Evolutionary conservation across 2,113 vertebrate genomes (phyloP).

Genomic region (Myrmecobius fasciatus): DNA sequence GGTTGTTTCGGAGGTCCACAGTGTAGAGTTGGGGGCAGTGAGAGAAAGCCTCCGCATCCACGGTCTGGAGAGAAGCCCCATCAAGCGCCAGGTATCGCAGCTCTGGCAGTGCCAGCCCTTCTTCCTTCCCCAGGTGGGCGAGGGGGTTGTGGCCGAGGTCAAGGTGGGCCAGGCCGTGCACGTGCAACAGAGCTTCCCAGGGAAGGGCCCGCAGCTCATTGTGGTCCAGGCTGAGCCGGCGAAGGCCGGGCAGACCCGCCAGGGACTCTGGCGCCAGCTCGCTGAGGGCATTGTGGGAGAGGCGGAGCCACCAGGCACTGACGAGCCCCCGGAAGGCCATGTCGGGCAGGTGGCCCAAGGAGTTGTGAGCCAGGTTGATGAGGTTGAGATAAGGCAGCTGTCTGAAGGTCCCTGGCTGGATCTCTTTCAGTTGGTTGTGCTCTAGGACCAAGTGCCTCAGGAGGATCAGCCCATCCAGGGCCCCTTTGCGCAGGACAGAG

Average conservation of each 20-base stretch:
- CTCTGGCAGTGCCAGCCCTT: slow-evolving; percentile 87
- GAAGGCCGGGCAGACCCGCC: slow-evolving; percentile 88
- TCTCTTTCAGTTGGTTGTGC: slow-evolving; percentile 91
- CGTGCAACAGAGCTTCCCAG: slow-evolving; percentile 89
- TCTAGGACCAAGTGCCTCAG: slow-evolving; percentile 91
- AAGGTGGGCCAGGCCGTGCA: slow-evolving; percentile 85
- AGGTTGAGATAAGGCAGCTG: slow-evolving; percentile 91
- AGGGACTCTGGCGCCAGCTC: slow-evolving; percentile 92
- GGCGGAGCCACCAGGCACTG: slow-evolving; percentile 90
- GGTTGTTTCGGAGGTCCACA: slow-evolving; percentile 91
- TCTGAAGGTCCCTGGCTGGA: slow-evolving; percentile 91
- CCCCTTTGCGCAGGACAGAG: slow-evolving; percentile 91
- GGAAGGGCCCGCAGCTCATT: slow-evolving; percentile 95
- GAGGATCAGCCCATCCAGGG: slow-evolving; percentile 91
- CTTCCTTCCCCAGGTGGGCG: slow-evolving; percentile 90
- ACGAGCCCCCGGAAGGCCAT: slow-evolving; percentile 95
- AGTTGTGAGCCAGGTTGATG: slow-evolving; percentile 90
- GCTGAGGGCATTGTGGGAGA: slow-evolving; percentile 93
- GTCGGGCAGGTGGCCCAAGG: slow-evolving; percentile 93
- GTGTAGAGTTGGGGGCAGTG: slow-evolving; percentile 86
- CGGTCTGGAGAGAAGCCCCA: slow-evolving; percentile 91
- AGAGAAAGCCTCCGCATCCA: slow-evolving; percentile 86
- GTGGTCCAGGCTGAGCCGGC: slow-evolving; percentile 92
- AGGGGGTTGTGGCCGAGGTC: slow-evolving; percentile 95
- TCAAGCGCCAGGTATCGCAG: slow-evolving; percentile 92